Evolutionary conservation across 2,797 vertebrate genomes (phyloP).

Genomic region (Apogon talboti): DNA sequence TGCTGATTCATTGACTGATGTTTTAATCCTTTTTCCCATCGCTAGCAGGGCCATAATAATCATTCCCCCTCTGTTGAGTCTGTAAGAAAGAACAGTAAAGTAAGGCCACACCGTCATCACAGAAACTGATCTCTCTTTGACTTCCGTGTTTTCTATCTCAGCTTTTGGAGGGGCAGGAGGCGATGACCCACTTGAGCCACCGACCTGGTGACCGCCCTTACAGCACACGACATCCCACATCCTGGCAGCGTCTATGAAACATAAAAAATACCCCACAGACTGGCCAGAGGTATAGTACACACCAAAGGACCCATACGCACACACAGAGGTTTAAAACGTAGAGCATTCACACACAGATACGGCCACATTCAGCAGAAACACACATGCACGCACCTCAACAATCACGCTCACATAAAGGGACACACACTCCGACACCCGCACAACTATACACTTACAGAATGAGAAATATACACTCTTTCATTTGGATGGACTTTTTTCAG

Average conservation of each 20-base stretch:
- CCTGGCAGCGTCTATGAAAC: constrained; percentile 49
- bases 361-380: constrained; percentile 10
- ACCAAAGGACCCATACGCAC: constrained; percentile 34
- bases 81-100: constrained; percentile 36
- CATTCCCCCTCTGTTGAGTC: constrained; percentile 2
- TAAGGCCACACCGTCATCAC: constrained; percentile 60
- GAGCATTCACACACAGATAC: constrained; percentile 24
- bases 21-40: neutral
- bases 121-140: constrained; percentile 29
- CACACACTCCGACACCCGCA: constrained; percentile 24
- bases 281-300: constrained; percentile 52
- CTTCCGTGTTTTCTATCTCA: neutral
- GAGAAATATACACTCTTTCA: constrained; percentile 61
- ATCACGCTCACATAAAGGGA: constrained; percentile 5
- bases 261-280: constrained; percentile 59
- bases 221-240: constrained; percentile 5
- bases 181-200: neutral
- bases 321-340: constrained; percentile 25
- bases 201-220: neutral
- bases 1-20: neutral
- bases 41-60: constrained; percentile 2
- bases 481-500: constrained; percentile 28
- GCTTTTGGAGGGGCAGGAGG: constrained; percentile 10
- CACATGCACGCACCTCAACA: neutral
- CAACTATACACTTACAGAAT: constrained; percentile 44